Base-by-base conservation (phyloP, 2,797 vertebrate species). In the Apogon hyalosoma region DNA sequence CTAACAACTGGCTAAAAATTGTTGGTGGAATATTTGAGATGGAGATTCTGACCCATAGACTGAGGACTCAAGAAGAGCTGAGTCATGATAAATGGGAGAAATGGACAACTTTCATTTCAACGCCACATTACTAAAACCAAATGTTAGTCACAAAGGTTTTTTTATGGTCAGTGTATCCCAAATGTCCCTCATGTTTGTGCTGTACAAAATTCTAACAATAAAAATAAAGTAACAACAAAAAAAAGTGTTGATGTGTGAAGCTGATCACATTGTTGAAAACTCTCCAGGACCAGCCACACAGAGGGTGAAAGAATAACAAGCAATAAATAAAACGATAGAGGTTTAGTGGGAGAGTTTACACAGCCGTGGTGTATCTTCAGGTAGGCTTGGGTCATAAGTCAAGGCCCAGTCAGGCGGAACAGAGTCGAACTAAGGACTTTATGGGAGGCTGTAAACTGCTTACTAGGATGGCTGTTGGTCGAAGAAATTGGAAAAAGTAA, bases 251-350 rank as follows among this genome's bases (percentile, higher is more conserved):
- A 6, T 33, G 31, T 8, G 7, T 33, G 31, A 63, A n/a, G 49
- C 53, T 75, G 73, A 79, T 79, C 69, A 76, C 55, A 40, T 67
- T 69, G 76, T 79, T 65, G 69, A 75, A 50, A 66, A 24, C 7
- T 7, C 3, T 40, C 24, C 43, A 43, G 31, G 31, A 69, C 69
- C 45, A 43, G 64, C 55, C 39, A 65, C 12, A 33, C 33, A 68
- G 8, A 52, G 13, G 63, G 7, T 12, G 4, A 40, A 40, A 49
- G 24, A 39, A 69, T 76, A 67, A 64, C 6, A 6, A 75, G 42
- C 36, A 39, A n/a, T 51, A 60, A 50, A 77, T 66, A 63, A 79
- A 83, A 80, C 46, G 59, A 14, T 28, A 56, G 40, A 19, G 10
- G 38, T 36, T 67, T 48, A 42, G 54, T 49, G 14, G 12, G 21